phyloP scores from a whole-genome alignment of 2,797 vertebrate genomes.

The Chrosomus eos region DNA sequence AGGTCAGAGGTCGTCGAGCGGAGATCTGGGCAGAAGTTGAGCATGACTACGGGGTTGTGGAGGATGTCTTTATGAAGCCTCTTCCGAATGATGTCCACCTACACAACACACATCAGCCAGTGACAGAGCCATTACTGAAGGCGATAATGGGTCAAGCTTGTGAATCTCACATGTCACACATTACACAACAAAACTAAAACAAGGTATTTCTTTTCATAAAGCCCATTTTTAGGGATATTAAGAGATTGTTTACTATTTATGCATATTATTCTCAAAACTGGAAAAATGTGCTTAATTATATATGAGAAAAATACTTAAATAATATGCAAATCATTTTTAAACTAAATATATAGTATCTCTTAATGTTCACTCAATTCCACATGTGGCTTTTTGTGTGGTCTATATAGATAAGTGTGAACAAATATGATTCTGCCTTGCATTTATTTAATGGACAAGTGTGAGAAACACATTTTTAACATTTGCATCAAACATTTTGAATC shows the following conservation, averaged over 20 bases:
- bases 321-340: not conserved
- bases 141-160: not conserved
- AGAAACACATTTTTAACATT: not conserved
- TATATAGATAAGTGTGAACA: not conserved
- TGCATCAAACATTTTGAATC: not conserved
- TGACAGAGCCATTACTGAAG: constrained; percentile 1
- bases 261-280: not conserved
- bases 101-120: constrained; percentile 18
- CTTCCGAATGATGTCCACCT: constrained; percentile 91
- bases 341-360: not conserved
- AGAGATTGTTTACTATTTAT: not conserved
- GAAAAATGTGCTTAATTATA: not conserved
- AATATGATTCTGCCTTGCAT: not conserved
- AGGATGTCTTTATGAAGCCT: constrained; percentile 94
- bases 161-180: not conserved
- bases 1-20: constrained; percentile 81
- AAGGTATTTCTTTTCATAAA: not conserved
- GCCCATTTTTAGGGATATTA: not conserved
- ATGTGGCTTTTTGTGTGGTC: not conserved
- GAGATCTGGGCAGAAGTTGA: constrained; percentile 94
- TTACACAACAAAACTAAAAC: not conserved
- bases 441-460: not conserved
- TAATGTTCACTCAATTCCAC: not conserved
- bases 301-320: not conserved
- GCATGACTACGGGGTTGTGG: constrained; percentile 92